A percentile compares a stretch with the other conserved stretches of the same genome.
Evolutionary conservation across 37 sponge, comb jelly and placozoan genomes (phyloP).

Genomic region (Geodia barretti): DNA sequence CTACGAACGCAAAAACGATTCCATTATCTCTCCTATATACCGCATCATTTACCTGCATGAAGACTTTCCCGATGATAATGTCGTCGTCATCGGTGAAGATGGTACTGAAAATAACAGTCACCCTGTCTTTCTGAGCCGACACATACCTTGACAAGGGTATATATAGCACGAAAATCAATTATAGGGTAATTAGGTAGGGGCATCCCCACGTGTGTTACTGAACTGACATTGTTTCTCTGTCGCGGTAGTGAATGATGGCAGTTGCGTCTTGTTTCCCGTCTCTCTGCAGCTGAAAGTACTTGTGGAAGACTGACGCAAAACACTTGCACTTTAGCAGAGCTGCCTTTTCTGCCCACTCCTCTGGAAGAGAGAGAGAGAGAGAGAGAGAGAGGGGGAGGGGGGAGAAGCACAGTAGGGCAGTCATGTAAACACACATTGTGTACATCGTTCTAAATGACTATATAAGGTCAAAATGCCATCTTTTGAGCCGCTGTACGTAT

Average conservation of each 20-base stretch:
- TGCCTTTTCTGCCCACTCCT: conserved; percentile 72
- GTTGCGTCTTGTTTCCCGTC: conserved; percentile 59
- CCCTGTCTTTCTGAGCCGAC: conserved; percentile 92
- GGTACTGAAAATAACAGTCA: conserved; percentile 97
- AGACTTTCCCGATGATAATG: conserved; percentile 94
- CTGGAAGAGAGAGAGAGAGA: conserved; percentile 23
- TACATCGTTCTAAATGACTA: not conserved
- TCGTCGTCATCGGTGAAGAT: conserved; percentile 97
- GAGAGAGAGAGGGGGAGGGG: conserved; percentile 6
- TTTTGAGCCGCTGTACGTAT: not conserved
- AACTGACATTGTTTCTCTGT: conserved; percentile 92
- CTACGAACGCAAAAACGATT: too few species aligned
- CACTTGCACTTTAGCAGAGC: conserved; percentile 96
- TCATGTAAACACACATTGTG: not conserved
- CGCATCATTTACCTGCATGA: conserved; percentile 80
- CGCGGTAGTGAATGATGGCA: conserved; percentile 94
- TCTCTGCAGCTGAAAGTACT: conserved; percentile 91
- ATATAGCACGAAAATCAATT: not conserved
- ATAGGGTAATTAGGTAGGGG: not conserved
- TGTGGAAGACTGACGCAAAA: conserved; percentile 95
- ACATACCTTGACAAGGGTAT: conserved; percentile 71
- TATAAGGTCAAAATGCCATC: not conserved
- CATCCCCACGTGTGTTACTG: not conserved
- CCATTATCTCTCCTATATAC: too few species aligned
- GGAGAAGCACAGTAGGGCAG: not conserved